These are phyloP conservation scores for Phoronis australis DNA, from an alignment of 2,888 invertebrate species.

Conservation along the genomic window DNA sequence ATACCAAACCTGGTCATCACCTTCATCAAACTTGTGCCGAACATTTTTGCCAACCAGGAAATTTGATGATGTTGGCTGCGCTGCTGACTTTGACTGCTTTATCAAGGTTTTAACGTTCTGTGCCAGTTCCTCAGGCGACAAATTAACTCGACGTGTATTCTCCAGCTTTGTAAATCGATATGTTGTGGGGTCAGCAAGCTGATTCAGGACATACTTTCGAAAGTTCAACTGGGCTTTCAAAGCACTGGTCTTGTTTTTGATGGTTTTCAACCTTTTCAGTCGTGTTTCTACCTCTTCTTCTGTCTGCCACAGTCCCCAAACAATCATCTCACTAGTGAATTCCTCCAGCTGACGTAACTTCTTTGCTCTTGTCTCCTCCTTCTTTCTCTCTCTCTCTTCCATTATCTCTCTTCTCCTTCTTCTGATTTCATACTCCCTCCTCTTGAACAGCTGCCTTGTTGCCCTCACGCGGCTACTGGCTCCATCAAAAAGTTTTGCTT, in stretches of 20 bases:
- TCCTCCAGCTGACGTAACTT: constrained; percentile 6
- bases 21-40: neutral
- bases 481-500: neutral
- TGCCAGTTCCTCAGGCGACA: neutral
- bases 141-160: neutral
- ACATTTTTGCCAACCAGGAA: neutral
- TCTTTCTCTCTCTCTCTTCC: constrained; percentile 5
- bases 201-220: neutral
- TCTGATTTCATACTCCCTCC: constrained; percentile 3
- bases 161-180: neutral
- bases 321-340: constrained; percentile 6
- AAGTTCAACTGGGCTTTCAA: neutral
- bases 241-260: neutral
- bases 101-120: neutral
- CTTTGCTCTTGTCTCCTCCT: no score
- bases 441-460: constrained; percentile 3
- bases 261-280: neutral
- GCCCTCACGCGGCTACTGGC: neutral
- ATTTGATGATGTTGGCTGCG: neutral
- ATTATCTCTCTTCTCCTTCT: constrained; percentile 1
- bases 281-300: neutral
- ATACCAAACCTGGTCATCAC: neutral
- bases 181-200: neutral
- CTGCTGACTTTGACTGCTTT: neutral
- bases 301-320: constrained; percentile 12